Base-by-base conservation (phyloP, 1,140 invertebrate genomes). In the Centruroides vittatus region DNA sequence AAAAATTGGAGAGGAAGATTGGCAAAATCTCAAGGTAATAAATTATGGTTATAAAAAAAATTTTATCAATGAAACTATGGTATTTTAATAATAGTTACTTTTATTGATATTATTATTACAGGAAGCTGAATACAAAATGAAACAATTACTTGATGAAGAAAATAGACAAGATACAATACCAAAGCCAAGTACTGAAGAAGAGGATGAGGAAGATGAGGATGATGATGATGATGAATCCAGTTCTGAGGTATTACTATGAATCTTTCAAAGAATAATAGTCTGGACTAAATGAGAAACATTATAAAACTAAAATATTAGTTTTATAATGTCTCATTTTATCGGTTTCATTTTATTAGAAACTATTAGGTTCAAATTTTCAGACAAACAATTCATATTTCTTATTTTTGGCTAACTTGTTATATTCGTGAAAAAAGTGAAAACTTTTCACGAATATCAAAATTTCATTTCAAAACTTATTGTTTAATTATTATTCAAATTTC, bases 51-150 rank as follows among this genome's bases (percentile, higher is more conserved):
- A 23, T 23, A 23, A 23, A 23, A 23, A n/a, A 23, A 23, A 23
- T 23, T 23, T 23, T 23, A 23, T 23, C 2, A 23, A 23, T 23
- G 23, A 23, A 23, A 23, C 23, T 2, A 23, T 23, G 23, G 23
- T 23, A 23, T 23, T 23, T 23, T 23, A 23, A 23, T 23, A 51
- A 51, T 13, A 34, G 12, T 13, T 34, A 8, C 5, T 51, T 51
- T 51, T 13, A 49, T 9, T 49, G 1, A 49, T 10, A 9, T 49
- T 49, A n/a, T n/a, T 4, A 34, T 51, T 51, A 13, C 11, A 83
- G 79, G 89, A 89, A 66, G 89, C 85, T 49, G 92, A 96, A 72
- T 94, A 93, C 80, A 92, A 91, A 74, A 88, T 92, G 84, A 96
- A 96, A 75, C 87, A 89, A 66, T 78, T 79, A 64, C 84, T 87